A percentile compares a stretch with the other conserved stretches of the same genome.
These are phyloP conservation scores for Prosapia bicincta DNA, from an alignment of 2,888 invertebrate species.

Conservation along the genomic window DNA sequence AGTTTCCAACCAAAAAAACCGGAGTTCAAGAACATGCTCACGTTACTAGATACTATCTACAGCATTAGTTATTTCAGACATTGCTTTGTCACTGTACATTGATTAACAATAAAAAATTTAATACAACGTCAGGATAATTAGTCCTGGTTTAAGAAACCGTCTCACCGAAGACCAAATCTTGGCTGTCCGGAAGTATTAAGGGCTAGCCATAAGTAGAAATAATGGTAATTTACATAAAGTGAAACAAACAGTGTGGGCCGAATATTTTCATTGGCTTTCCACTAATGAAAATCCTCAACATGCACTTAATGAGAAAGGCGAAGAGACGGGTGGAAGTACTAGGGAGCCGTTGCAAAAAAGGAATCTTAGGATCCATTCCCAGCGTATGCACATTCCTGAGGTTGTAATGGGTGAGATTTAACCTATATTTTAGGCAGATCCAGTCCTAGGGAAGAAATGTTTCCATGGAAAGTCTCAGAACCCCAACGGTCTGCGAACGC, in stretches of 20 bases:
- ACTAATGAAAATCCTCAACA: constrained; percentile 6
- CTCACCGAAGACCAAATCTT: background rate
- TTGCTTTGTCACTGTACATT: background rate
- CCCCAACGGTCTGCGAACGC: constrained; percentile 6
- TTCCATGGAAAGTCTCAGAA: constrained; percentile 14
- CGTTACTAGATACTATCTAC: no score
- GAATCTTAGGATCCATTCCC: background rate
- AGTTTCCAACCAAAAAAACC: no score
- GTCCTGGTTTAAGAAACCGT: constrained; percentile 1
- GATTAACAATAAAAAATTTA: background rate
- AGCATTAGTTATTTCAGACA: no score
- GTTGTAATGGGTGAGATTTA: background rate
- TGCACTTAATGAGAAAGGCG: background rate
- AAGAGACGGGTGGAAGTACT: constrained; percentile 9
- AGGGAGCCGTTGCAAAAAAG: background rate
- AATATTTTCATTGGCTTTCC: background rate
- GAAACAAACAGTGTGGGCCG: constrained; percentile 10
- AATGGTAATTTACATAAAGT: constrained; percentile 24
- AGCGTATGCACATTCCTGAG: constrained; percentile 7
- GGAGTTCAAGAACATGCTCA: no score
- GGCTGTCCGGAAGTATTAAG: constrained; percentile 4
- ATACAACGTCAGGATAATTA: background rate
- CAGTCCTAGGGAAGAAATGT: background rate
- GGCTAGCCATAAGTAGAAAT: constrained; percentile 12
- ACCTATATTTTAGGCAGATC: background rate